Evolutionary conservation across 2,113 vertebrate species (phyloP), one percentile per base, ranked within the genome.

Genomic region (Camelus dromedarius): DNA sequence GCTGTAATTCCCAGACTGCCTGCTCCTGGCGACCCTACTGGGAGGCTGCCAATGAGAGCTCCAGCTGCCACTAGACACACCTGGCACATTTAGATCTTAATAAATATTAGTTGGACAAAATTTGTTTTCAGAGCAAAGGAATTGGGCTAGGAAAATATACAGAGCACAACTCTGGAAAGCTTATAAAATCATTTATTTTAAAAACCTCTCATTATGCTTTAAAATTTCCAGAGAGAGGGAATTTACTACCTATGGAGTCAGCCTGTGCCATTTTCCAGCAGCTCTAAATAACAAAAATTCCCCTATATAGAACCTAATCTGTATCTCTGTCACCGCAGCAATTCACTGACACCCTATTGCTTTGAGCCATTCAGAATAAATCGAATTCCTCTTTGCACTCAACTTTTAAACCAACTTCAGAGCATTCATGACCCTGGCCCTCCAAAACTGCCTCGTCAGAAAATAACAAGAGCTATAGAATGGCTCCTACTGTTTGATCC

Each of bases 341-440:
- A 60, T 67, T 82, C 75, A 12, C 24, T 18, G 58, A 52, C 38
- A 26, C 8, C 38, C 22, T 18, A n/a, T 42, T 14, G 79, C 80
- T 75, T 32, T 35, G 32, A 70, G 62, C 64, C 46, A 42, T 66
- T 94, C n/a, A 56, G 32, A 89, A 56, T 58, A 85, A 92, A 58
- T 54, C 60, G n/a, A 91, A 14, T 81, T 84, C 54, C 35, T 81
- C 77, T 66, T 70, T 82, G 60, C 30, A 88, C 28, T 46, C 62
- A 95, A 94, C 20, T 22, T 96, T 88, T 96, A 64, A 77, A 94
- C 91, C 95, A 56, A 66, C 76, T 92, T 64, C 32, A 80, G 79
- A 76, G 52, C 22, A 30, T 82, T 73, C 30, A 9, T 62, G 56
- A 81, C 30, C 42, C 32, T 24, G 91, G 35, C 32, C 67, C 86